These are phyloP conservation scores for Lasiurus cinereus DNA, from an alignment of 2,113 vertebrate species.

Conservation along the genomic window DNA sequence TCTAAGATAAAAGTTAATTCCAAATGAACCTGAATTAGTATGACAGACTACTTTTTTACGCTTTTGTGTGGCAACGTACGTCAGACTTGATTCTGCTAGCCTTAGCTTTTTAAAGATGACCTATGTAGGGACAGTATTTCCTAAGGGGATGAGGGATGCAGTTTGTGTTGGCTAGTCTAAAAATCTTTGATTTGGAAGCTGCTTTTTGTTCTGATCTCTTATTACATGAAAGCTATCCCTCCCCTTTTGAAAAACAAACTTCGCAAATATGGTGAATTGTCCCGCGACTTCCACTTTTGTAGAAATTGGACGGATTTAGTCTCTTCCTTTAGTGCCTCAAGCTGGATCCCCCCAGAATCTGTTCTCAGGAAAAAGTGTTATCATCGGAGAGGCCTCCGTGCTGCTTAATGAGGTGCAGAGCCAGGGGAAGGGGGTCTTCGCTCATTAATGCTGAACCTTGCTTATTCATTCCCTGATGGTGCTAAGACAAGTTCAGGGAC, in stretches of 20 bases:
- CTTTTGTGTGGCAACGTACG: slow-evolving; percentile 60
- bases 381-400: slow-evolving; percentile 67
- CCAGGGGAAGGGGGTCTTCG: slow-evolving; percentile 47
- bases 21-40: slow-evolving; percentile 49
- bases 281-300: slow-evolving; percentile 69
- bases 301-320: slow-evolving; percentile 70
- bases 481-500: slow-evolving; percentile 49
- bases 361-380: slow-evolving; percentile 61
- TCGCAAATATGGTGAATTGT: slow-evolving; percentile 65
- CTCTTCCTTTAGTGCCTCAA: slow-evolving; percentile 67
- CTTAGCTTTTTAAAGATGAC: slow-evolving; percentile 66
- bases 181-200: slow-evolving; percentile 64
- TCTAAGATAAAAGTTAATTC: slow-evolving; percentile 60
- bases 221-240: slow-evolving; percentile 69
- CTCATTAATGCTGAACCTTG: slow-evolving; percentile 18
- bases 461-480: slow-evolving; percentile 52
- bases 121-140: slow-evolving; percentile 63
- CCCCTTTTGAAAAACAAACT: slow-evolving; percentile 64
- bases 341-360: slow-evolving; percentile 64
- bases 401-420: slow-evolving; percentile 26
- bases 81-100: slow-evolving; percentile 50
- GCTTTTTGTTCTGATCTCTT: slow-evolving; percentile 69
- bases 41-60: slow-evolving; percentile 30
- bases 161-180: slow-evolving; percentile 65
- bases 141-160: slow-evolving; percentile 54